These are phyloP conservation scores for Anolis apletophallus DNA, from an alignment of 2,797 vertebrate genomes.

Conservation along the genomic window DNA sequence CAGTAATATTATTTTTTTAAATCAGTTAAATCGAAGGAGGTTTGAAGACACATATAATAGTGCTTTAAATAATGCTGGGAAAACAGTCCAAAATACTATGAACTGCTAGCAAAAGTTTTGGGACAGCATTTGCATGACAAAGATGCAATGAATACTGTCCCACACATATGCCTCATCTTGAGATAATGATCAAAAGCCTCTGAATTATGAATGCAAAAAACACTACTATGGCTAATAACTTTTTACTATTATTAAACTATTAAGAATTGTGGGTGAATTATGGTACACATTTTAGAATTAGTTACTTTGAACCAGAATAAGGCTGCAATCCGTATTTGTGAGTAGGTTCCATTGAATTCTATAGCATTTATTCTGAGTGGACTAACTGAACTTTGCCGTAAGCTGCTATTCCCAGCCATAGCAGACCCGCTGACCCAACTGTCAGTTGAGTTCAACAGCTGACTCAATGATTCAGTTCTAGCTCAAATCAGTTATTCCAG, in stretches of 20 bases:
- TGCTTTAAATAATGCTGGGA: neutral
- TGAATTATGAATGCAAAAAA: neutral
- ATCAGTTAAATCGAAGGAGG: neutral
- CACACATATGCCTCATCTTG: neutral
- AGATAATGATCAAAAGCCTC: neutral
- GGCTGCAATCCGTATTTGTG: neutral
- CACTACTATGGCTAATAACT: neutral
- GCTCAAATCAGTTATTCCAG: too few species aligned
- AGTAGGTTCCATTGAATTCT: too few species aligned
- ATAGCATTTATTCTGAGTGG: too few species aligned
- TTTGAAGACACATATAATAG: neutral
- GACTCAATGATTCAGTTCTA: neutral
- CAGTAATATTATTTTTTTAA: neutral
- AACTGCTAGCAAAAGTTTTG: neutral
- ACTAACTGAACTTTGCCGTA: too few species aligned
- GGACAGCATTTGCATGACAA: neutral
- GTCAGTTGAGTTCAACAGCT: neutral
- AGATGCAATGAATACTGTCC: too few species aligned
- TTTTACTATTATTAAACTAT: neutral
- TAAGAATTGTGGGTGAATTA: neutral
- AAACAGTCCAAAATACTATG: neutral
- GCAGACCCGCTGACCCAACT: neutral
- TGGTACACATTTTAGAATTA: neutral
- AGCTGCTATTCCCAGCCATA: too few species aligned
- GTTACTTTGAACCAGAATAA: neutral